Evolutionary conservation across 2,113 vertebrate genomes (phyloP).

Genomic region (Ophthalmolycus amberensis): DNA sequence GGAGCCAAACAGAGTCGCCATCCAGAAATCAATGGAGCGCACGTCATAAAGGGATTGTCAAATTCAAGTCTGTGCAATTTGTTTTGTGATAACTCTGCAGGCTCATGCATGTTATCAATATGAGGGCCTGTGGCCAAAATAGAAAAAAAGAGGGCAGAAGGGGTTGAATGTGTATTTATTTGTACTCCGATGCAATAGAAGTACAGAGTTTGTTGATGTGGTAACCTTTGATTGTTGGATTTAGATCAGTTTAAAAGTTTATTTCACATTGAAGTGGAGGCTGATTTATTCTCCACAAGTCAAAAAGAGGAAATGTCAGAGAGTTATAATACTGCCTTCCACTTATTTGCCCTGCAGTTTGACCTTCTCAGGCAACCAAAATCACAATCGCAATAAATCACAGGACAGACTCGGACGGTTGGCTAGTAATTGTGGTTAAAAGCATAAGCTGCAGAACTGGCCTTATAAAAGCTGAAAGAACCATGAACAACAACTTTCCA

Average conservation of each 20-base stretch:
- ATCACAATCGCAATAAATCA: constrained; percentile 68
- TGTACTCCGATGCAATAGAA: constrained; percentile 32
- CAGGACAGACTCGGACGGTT: constrained; percentile 29
- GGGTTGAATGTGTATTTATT: constrained; percentile 50
- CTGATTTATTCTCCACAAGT: constrained; percentile 15
- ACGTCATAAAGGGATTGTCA: constrained; percentile 69
- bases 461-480: constrained; percentile 50
- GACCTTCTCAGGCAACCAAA: constrained; percentile 66
- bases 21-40: constrained; percentile 74
- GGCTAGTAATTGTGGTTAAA: constrained; percentile 66
- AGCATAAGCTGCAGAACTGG: constrained; percentile 44
- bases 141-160: neutral
- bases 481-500: constrained; percentile 23
- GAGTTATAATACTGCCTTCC: constrained; percentile 14
- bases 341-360: constrained; percentile 36
- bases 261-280: constrained; percentile 6
- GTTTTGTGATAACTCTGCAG: constrained; percentile 71
- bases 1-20: constrained; percentile 65
- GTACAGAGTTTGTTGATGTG: constrained; percentile 10
- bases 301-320: constrained; percentile 14
- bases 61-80: constrained; percentile 73
- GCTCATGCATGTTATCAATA: constrained; percentile 70
- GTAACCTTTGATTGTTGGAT: constrained; percentile 41
- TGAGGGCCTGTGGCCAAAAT: constrained; percentile 27
- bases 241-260: constrained; percentile 18